phyloP scores from a whole-genome alignment of 2,797 vertebrate species.

The Anguilla obscura region DNA sequence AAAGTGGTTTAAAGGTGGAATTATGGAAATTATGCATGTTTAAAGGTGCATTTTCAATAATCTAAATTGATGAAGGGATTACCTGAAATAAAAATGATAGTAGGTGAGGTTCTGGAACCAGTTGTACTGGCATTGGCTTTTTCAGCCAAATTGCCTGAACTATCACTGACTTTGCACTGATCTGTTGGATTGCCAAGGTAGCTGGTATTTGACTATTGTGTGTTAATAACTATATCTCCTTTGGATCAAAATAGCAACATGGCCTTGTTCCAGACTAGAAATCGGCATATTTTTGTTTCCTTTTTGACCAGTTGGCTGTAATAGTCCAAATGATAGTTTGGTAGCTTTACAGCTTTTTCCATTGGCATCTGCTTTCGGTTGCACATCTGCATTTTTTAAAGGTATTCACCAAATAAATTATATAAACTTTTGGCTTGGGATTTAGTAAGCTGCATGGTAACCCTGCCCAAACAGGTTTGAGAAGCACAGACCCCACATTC shows the following conservation, averaged over 20 bases:
- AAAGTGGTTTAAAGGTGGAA: not conserved
- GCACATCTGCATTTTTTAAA: not conserved
- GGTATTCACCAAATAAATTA: not conserved
- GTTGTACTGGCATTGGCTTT: not conserved
- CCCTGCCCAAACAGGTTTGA: not conserved
- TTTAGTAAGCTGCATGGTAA: not conserved
- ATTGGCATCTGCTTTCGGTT: not conserved
- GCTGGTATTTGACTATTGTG: not conserved
- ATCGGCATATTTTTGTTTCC: not conserved
- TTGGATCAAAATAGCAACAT: not conserved
- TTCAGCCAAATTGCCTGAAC: not conserved
- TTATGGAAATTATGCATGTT: not conserved
- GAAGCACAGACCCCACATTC: not conserved
- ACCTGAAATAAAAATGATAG: not conserved
- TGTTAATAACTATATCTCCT: not conserved
- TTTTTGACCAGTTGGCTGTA: not conserved
- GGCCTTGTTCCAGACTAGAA: not conserved
- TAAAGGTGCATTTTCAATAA: not conserved
- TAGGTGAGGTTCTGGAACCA: not conserved
- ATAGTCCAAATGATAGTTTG: not conserved
- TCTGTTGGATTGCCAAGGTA: not conserved
- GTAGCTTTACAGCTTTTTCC: not conserved
- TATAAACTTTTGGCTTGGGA: not conserved
- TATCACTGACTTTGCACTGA: not conserved
- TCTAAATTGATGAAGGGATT: not conserved